Evolutionary conservation across 2,113 vertebrate genomes (phyloP), one percentile per base, ranked within the genome.

Genomic region (Carassius carassius): DNA sequence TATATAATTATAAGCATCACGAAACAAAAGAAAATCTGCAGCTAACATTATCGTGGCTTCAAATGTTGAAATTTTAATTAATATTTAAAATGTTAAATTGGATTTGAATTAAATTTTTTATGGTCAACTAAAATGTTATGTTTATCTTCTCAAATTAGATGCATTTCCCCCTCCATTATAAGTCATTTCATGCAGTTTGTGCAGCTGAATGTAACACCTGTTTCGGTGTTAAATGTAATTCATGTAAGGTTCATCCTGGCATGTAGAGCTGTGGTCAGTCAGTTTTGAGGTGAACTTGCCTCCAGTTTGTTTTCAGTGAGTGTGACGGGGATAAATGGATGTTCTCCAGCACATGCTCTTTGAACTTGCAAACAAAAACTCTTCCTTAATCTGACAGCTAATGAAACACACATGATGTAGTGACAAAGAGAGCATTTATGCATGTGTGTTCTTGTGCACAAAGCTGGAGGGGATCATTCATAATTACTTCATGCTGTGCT

Each of bases 331-430:
- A 92, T 87, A 78, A 88, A 86, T 91, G 92, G 90, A 93, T 93
- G 90, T 90, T 94, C 84, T 89, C 87, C 88, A 88, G 86, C 51
- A 32, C 12, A 67, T 81, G 77, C 58, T 92, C 93, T 96, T 96
- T 96, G 93, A 96, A 96, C 94, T 94, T 86, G 92, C 93, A 95
- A 95, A 92, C 92, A 93, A 94, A 95, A 92, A 93, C 92, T 92
- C 92, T 92, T 91, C 93, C 95, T 96, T 93, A 93, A 93, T 93
- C 90, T 93, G 74, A 87, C 81, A 89, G 91, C 89, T 94, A 94
- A 94, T 93, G 91, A 93, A 95, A 93, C 89, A 92, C 92, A 94
- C 92, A 94, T 94, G 94, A 93, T 84, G 84, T 85, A 86, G 82
- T 85, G 86, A 85, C 32, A 51, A 60, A 32, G 56, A 81, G 37